phyloP scores from a whole-genome alignment of 2,888 invertebrate genomes.

The Gortyna flavago region DNA sequence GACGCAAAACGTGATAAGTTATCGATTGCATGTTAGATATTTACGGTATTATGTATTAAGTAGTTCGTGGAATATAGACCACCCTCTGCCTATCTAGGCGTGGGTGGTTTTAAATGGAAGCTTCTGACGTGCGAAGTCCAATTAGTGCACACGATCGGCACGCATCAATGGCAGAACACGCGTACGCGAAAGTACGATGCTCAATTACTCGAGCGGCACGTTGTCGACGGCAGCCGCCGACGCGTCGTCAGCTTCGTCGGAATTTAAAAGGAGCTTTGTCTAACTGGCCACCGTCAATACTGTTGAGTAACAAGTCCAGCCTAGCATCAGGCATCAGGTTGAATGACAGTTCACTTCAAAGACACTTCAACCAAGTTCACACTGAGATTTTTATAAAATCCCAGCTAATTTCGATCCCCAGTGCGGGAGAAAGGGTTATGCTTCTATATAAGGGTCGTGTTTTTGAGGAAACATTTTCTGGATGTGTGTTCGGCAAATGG shows the following conservation, averaged over 20 bases:
- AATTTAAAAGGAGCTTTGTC: neutral
- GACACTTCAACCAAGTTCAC: too few species aligned
- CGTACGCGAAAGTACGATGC: too few species aligned
- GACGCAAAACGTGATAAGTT: slow-evolving; percentile 44
- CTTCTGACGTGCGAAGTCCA: neutral
- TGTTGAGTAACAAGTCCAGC: neutral
- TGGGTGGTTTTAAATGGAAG: neutral
- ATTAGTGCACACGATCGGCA: neutral
- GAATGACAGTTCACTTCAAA: too few species aligned
- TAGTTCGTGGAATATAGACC: neutral
- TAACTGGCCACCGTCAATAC: neutral
- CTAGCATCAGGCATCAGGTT: too few species aligned
- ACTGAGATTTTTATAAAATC: too few species aligned
- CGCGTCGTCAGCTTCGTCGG: too few species aligned
- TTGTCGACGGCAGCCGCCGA: too few species aligned
- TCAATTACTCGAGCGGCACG: too few species aligned
- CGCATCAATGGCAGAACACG: too few species aligned
- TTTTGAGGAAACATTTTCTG: neutral
- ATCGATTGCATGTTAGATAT: slow-evolving; percentile 30
- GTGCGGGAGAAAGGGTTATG: neutral
- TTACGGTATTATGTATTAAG: neutral
- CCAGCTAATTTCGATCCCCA: neutral
- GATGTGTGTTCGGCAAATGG: neutral
- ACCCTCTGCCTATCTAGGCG: neutral
- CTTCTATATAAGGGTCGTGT: neutral